Evolutionary conservation across 2,113 vertebrate genomes (phyloP).

Genomic region (Cromileptes altivelis): DNA sequence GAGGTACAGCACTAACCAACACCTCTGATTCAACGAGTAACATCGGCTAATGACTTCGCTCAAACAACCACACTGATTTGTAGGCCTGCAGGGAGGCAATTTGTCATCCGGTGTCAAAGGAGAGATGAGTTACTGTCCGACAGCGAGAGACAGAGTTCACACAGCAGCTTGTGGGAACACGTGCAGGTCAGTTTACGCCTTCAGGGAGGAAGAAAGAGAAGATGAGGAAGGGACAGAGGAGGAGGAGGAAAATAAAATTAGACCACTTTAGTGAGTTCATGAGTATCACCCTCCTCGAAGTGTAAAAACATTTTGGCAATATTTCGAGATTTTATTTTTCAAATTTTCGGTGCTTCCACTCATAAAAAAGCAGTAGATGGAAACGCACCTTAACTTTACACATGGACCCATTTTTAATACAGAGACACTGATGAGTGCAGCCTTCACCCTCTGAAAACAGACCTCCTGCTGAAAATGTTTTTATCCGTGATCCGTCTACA

Average conservation of each 20-base stretch:
- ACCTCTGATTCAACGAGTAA: background rate
- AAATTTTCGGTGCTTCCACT: too few relatives aligned
- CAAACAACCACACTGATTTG: background rate
- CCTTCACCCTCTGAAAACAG: too few relatives aligned
- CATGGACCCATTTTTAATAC: too few relatives aligned
- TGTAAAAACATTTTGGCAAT: too few relatives aligned
- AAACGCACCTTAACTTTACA: too few relatives aligned
- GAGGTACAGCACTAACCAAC: background rate
- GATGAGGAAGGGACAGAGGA: background rate
- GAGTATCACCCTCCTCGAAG: too few relatives aligned
- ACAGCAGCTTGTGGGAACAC: conserved; percentile 24
- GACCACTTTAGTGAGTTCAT: background rate
- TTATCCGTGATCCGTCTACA: too few relatives aligned
- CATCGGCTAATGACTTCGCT: background rate
- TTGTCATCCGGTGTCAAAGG: conserved; percentile 50
- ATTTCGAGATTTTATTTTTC: too few relatives aligned
- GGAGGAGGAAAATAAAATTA: background rate
- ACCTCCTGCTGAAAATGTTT: too few relatives aligned
- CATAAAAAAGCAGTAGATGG: too few relatives aligned
- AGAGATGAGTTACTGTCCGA: conserved; percentile 49
- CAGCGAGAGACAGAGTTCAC: conserved; percentile 24
- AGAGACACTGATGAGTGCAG: too few relatives aligned
- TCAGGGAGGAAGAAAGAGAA: conserved; percentile 1
- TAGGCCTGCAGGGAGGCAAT: conserved; percentile 46
- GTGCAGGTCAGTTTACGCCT: conserved; percentile 50